These are phyloP conservation scores for Ramphastos sulfuratus DNA, from an alignment of 2,113 vertebrate genomes.

Conservation along the genomic window DNA sequence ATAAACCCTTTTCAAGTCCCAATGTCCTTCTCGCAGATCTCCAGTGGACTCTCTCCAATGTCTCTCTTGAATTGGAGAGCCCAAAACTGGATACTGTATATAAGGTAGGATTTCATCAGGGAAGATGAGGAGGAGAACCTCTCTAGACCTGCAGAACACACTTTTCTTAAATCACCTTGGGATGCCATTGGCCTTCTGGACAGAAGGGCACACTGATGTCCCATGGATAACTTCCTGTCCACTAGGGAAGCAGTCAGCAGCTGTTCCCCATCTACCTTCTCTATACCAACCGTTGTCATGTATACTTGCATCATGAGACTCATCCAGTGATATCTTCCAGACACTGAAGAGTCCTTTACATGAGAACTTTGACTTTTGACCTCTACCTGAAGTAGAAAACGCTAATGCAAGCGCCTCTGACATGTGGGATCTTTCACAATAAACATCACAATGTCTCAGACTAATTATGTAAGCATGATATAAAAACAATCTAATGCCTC, in stretches of 20 bases:
- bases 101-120: no score
- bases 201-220: no score
- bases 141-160: no score
- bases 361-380: not conserved
- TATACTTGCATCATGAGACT: not conserved
- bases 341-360: not conserved
- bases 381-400: not conserved
- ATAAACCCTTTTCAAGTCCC: not conserved
- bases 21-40: not conserved
- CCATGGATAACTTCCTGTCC: not conserved
- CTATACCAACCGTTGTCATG: rapidly evolving
- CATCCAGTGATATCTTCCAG: not conserved
- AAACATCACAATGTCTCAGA: not conserved
- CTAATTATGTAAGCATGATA: not conserved
- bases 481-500: not conserved
- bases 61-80: no score
- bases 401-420: not conserved
- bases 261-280: not conserved
- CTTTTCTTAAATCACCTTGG: no score
- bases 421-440: not conserved
- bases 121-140: no score
- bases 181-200: no score
- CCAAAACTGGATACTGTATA: no score
- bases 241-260: not conserved
- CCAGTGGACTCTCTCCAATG: no score